phyloP scores from a whole-genome alignment of 2,113 vertebrate genomes.

The Glaucidium brasilianum region DNA sequence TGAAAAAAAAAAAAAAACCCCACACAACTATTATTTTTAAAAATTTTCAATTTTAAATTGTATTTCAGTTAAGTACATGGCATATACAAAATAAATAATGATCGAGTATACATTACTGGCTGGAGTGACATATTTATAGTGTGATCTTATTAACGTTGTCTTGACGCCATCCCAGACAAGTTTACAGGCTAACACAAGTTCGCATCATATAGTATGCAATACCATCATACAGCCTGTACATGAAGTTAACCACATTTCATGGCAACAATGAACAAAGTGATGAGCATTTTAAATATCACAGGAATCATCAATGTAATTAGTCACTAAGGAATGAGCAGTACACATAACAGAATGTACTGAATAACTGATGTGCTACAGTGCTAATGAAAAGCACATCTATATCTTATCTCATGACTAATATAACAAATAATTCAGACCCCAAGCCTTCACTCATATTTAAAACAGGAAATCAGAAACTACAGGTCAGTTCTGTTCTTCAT shows the following conservation, averaged over 20 bases:
- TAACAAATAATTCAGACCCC: neutral
- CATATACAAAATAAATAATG: neutral
- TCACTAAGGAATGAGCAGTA: neutral
- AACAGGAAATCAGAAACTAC: neutral
- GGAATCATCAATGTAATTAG: neutral
- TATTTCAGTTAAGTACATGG: neutral
- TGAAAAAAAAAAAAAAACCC: neutral
- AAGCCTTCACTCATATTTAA: neutral
- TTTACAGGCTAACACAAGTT: neutral
- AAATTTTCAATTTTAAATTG: neutral
- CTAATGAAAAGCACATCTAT: neutral
- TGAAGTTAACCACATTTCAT: neutral
- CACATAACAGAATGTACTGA: neutral
- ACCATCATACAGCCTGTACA: neutral
- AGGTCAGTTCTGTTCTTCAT: neutral
- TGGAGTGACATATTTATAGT: neutral
- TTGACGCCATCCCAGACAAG: neutral
- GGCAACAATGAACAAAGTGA: neutral
- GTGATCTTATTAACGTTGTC: neutral
- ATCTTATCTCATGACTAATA: neutral
- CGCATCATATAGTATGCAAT: neutral
- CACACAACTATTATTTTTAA: neutral
- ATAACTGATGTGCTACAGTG: neutral
- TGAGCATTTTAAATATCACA: constrained; percentile 1
- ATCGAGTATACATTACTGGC: neutral